Evolutionary conservation across 1,140 invertebrate species (phyloP).

Genomic region (Lepidurus apus): DNA sequence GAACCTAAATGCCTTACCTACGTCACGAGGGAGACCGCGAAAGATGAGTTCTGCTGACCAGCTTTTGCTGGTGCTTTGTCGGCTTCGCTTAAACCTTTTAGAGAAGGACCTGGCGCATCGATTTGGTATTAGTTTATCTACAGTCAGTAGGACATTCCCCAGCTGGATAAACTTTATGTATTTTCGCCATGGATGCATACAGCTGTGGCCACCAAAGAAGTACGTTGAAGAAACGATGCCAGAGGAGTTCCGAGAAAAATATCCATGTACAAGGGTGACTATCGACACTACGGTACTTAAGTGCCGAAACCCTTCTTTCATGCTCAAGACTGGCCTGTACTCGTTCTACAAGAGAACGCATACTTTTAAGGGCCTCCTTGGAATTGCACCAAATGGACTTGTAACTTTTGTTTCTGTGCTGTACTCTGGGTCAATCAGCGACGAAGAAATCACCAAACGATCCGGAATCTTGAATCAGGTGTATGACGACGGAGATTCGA

Average conservation of each 20-base stretch:
- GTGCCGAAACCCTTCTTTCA: constrained; percentile 14
- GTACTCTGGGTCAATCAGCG: background rate
- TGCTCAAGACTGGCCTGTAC: background rate
- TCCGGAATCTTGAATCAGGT: constrained; percentile 24
- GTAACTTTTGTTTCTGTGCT: constrained; percentile 25
- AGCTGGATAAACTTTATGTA: constrained; percentile 28
- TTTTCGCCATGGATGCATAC: background rate
- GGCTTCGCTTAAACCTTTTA: constrained; percentile 2
- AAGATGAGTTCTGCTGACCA: constrained; percentile 22
- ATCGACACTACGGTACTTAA: constrained; percentile 16
- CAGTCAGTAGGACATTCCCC: constrained; percentile 27
- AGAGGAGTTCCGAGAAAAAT: constrained; percentile 8
- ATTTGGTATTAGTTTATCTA: constrained; percentile 17
- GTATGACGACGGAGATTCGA: constrained; percentile 15
- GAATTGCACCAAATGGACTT: constrained; percentile 23
- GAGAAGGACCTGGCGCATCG: constrained; percentile 23
- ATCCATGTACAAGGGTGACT: background rate
- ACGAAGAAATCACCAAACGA: constrained; percentile 23
- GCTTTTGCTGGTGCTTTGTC: constrained; percentile 26
- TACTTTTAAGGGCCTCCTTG: constrained; percentile 15
- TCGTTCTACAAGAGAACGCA: constrained; percentile 24
- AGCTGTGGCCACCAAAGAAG: constrained; percentile 24
- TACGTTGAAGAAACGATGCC: constrained; percentile 26
- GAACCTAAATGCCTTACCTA: background rate
- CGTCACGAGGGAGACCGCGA: background rate